Evolutionary conservation across 2,888 invertebrate species (phyloP).

Genomic region (Metacarcinus magister): DNA sequence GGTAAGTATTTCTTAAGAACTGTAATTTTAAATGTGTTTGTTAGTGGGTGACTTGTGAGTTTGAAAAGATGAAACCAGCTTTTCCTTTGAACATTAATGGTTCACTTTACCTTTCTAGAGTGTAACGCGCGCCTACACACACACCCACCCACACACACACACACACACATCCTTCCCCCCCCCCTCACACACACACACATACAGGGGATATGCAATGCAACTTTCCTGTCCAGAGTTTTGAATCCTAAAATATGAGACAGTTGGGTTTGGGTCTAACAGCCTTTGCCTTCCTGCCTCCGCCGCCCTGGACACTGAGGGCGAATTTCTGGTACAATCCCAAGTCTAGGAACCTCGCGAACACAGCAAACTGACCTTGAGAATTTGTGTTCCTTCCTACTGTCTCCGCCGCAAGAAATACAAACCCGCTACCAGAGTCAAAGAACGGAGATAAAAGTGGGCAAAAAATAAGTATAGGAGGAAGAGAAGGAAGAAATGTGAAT

Average conservation of each 20-base stretch:
- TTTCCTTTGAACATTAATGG: too few species aligned
- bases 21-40: too few species aligned
- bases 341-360: not conserved
- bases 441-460: not conserved
- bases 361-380: not conserved
- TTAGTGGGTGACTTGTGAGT: too few species aligned
- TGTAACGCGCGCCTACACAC: not conserved
- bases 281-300: not conserved
- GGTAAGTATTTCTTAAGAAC: too few species aligned
- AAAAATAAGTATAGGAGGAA: slow-evolving; percentile 14
- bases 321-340: not conserved
- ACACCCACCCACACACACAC: slow-evolving; percentile 1
- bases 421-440: not conserved
- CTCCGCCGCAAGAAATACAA: not conserved
- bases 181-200: not conserved
- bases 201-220: not conserved
- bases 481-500: not conserved
- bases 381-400: not conserved
- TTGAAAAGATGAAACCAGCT: too few species aligned
- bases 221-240: slow-evolving; percentile 19
- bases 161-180: not conserved
- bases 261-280: not conserved
- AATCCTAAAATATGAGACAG: not conserved
- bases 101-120: too few species aligned
- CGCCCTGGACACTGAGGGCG: slow-evolving; percentile 12